Conservation (phyloP, 2,888 invertebrate genomes). For the Drosophila limbata region DNA sequence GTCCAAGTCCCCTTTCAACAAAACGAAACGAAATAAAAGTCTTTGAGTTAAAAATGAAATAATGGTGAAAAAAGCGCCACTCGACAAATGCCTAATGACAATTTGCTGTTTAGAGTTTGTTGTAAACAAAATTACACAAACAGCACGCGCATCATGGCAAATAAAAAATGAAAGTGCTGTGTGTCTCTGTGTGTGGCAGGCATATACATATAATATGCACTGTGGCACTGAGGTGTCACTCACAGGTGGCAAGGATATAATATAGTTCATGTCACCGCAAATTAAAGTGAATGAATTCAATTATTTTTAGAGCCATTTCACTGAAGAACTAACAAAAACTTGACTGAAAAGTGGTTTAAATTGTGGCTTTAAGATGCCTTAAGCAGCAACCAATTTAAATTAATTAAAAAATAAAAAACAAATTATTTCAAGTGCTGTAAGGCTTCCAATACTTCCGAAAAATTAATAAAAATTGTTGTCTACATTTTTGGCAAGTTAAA, state of each 20-base stretch:
- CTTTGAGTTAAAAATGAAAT: slow-evolving; percentile 14
- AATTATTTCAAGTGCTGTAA: too few species aligned
- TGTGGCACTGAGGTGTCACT: slow-evolving; percentile 15
- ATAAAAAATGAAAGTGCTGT: slow-evolving; percentile 35
- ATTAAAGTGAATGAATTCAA: slow-evolving; percentile 5
- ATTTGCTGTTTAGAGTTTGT: slow-evolving; percentile 14
- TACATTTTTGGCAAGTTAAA: neutral
- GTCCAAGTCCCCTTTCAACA: slow-evolving; percentile 4
- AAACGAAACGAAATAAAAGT: slow-evolving; percentile 18
- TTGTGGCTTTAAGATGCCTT: neutral
- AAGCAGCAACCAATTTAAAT: too few species aligned
- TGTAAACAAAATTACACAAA: slow-evolving; percentile 19
- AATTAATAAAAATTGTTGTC: neutral
- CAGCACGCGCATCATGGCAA: slow-evolving; percentile 14
- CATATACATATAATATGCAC: neutral
- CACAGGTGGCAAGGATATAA: slow-evolving; percentile 14
- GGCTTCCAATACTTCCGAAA: neutral
- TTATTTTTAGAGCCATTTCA: neutral
- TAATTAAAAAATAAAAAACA: too few species aligned
- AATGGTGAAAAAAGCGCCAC: neutral
- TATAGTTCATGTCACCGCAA: slow-evolving; percentile 15
- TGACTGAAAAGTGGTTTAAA: neutral
- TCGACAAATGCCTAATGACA: slow-evolving; percentile 14
- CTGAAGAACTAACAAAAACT: neutral
- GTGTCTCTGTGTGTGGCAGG: slow-evolving; percentile 11